Evolutionary conservation across 1,140 invertebrate genomes (phyloP).

Genomic region (Bombus superbus): DNA sequence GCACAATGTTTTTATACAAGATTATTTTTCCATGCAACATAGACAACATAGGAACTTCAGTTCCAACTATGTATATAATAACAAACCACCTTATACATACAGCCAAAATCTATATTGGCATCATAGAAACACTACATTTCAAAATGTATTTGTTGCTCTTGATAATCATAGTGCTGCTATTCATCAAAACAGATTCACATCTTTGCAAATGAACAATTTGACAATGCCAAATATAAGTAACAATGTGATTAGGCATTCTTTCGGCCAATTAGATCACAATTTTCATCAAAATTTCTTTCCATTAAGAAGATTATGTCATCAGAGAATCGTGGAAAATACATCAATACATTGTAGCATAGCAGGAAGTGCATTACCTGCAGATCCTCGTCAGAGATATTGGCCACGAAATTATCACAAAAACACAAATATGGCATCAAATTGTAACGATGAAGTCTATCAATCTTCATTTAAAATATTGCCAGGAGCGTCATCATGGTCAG

Average conservation of each 20-base stretch:
- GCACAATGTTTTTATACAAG: slow-evolving; percentile 5
- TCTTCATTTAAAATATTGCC: slow-evolving; percentile 71
- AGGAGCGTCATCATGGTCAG: slow-evolving; percentile 74
- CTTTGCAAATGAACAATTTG: slow-evolving; percentile 58
- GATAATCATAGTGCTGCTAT: slow-evolving; percentile 37
- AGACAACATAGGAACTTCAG: slow-evolving; percentile 38
- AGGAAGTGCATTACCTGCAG: slow-evolving; percentile 26
- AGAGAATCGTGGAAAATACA: slow-evolving; percentile 53
- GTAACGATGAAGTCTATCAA: slow-evolving; percentile 54
- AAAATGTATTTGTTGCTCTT: slow-evolving; percentile 43
- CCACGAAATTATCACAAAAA: slow-evolving; percentile 15
- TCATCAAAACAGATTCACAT: slow-evolving; percentile 48
- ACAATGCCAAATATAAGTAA: slow-evolving; percentile 56
- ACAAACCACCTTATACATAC: slow-evolving; percentile 44
- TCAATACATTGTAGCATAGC: slow-evolving; percentile 32
- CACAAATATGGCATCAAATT: background rate
- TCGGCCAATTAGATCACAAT: slow-evolving; percentile 57
- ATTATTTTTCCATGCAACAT: slow-evolving; percentile 14
- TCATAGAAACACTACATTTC: slow-evolving; percentile 46
- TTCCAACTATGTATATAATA: slow-evolving; percentile 21
- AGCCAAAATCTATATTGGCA: slow-evolving; percentile 41
- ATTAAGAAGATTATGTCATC: slow-evolving; percentile 56
- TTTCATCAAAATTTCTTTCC: slow-evolving; percentile 61
- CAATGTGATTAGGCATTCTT: slow-evolving; percentile 54
- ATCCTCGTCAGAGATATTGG: slow-evolving; percentile 11